Conservation (phyloP, 2,797 vertebrate genomes). For the Serranus cabrilla region DNA sequence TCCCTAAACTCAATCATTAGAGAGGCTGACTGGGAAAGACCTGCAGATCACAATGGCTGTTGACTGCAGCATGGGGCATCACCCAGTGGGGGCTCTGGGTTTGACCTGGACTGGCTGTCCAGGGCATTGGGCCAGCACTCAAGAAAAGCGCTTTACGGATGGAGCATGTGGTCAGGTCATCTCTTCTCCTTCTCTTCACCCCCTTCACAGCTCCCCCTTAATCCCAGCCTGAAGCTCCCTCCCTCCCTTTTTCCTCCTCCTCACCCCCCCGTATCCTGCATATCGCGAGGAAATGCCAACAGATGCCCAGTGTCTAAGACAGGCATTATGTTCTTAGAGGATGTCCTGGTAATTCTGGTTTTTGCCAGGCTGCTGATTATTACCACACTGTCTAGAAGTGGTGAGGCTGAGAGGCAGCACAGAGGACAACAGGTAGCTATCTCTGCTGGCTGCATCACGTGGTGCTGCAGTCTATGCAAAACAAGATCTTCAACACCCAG, state of each 20-base stretch:
- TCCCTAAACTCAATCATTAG: neutral
- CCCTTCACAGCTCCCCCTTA: conserved; percentile 82
- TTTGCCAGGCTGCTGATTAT: conserved; percentile 67
- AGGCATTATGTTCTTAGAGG: conserved; percentile 89
- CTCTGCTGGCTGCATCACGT: conserved; percentile 47
- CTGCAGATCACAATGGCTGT: conserved; percentile 35
- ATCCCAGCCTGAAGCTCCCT: conserved; percentile 78
- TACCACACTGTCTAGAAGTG: conserved; percentile 48
- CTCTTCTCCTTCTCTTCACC: conserved; percentile 70
- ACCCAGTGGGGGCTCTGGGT: conserved; percentile 52
- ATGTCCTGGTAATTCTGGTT: conserved; percentile 81
- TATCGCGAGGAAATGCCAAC: conserved; percentile 82
- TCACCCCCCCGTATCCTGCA: conserved; percentile 70
- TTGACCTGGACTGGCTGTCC: conserved; percentile 74
- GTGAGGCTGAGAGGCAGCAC: conserved; percentile 26
- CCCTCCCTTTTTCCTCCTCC: conserved; percentile 48
- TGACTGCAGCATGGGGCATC: conserved; percentile 42
- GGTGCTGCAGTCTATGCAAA: conserved; percentile 56
- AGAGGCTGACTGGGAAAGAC: conserved; percentile 18
- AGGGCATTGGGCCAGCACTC: conserved; percentile 61
- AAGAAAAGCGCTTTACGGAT: conserved; percentile 76
- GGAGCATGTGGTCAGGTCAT: conserved; percentile 87
- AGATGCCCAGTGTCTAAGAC: conserved; percentile 89
- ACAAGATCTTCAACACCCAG: conserved; percentile 52
- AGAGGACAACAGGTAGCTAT: conserved; percentile 71